Evolutionary conservation across 1,140 invertebrate species (phyloP), one percentile per base, ranked within the genome.

Genomic region (Calliphora vicina): DNA sequence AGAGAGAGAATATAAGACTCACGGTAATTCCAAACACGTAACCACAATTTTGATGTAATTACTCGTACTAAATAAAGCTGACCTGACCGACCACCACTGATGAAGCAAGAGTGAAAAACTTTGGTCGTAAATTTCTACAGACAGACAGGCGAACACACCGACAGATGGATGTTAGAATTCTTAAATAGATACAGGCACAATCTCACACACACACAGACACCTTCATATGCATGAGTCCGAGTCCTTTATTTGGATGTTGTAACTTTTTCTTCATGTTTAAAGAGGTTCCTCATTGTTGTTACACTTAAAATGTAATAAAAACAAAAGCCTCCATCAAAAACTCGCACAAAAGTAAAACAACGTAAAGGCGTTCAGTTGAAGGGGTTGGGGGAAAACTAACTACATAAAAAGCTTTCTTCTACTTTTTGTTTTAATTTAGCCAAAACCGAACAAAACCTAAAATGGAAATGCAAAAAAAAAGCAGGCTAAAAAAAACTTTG

Each of bases 1-100:
- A 6, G 45, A 10, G n/a, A 25, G 20, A 67, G 25, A 67, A 20
- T 8, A 23, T 67, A 20, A 67, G 25, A 67, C 20, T 67, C 61
- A 67, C 61, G 20, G 61, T 25, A 67, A 67, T 67, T 67, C 61
- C n/a, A 67, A 67, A 67, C 61, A 67, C 61, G 61, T 67, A 67
- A 67, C 61, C 61, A 67, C 61, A 67, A 67, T 67, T 67, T 67
- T 25, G 61, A 23, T 67, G 20, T 67, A 67, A 67, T 67, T 67
- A 67, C 61, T 23, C 5, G 15, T 57, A 57, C 50, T 57, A 57
- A 57, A 57, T 57, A 67, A 67, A 25, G 20, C 20, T 67, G 61
- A 67, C 61, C 61, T n/a, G n/a, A n/a, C n/a, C n/a, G n/a, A 67
- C 61, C 5, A 67, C 10, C 5, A 35, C 6, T 6, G 50, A 57